Conservation (phyloP, 1,140 invertebrate species). For the Pygmarrhopalites habei region DNA sequence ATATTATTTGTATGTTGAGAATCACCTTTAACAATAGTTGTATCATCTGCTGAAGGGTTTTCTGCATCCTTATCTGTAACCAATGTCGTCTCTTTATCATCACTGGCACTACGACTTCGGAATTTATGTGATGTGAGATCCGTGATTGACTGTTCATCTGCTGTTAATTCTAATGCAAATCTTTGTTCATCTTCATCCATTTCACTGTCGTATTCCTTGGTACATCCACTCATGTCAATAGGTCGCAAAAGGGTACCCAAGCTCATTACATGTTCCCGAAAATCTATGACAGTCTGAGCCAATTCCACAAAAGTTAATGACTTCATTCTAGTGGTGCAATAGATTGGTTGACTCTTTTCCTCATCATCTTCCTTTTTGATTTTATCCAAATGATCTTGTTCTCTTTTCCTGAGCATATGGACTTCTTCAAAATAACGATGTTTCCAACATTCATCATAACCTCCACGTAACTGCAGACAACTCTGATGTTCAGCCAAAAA, state of each 20-base stretch:
- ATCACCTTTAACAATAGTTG: conserved; percentile 24
- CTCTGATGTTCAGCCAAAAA: no score
- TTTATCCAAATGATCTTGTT: background rate
- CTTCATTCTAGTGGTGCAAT: background rate
- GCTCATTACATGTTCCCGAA: background rate
- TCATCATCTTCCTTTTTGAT: background rate
- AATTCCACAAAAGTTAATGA: background rate
- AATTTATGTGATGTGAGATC: conserved; percentile 20
- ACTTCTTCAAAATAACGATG: conserved; percentile 58
- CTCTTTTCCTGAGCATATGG: conserved; percentile 39
- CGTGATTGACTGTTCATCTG: background rate
- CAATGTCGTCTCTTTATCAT: conserved; percentile 39
- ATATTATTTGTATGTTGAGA: no score
- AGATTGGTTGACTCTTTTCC: background rate
- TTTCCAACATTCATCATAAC: conserved; percentile 52
- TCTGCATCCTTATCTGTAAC: conserved; percentile 47
- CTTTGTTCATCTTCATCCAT: conserved; percentile 3
- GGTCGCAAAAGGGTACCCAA: background rate
- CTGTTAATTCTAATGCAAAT: background rate
- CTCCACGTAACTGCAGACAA: no score
- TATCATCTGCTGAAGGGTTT: conserved; percentile 44
- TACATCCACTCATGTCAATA: background rate
- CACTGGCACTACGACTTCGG: conserved; percentile 40
- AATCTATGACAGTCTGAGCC: background rate
- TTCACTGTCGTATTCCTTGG: background rate